Base-by-base conservation (phyloP, 2,888 invertebrate genomes). In the Nomada ruficornis region DNA sequence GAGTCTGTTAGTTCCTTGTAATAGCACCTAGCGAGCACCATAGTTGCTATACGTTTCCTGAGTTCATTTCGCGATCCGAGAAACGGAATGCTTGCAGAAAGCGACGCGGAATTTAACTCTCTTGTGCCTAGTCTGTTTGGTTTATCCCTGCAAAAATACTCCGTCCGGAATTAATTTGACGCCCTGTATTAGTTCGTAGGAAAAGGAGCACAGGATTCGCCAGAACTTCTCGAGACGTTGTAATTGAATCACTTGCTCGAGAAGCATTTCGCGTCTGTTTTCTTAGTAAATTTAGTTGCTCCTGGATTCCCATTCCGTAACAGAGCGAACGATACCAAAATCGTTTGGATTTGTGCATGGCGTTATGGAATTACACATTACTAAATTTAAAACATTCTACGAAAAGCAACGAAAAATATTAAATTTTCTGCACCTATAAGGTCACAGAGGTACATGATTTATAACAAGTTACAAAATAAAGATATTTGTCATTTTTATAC, bases 251-350 rank as follows among this genome's bases (percentile, higher is more conserved):
- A 64, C n/a, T 42, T 75, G 4, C 7, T 52, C 10, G 13, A 9
- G 15, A 20, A 63, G 26, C 13, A 36, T 23, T n/a, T 63, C 29
- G 7, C 26, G 63, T 76, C 63, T 64, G 64, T 57, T 77, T 77
- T 64, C 75, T 64, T 75, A 64, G 75, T 64, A 74, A 74, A 77
- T 57, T 26, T 15, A 57, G 26, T 60, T 64, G 18, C 55, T 63
- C 52, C 44, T 15, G 29, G 47, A 47, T 47, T 62, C 63, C 11
- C 23, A 62, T 73, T n/a, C 10, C 54, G 26, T n/a, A 50, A 13
- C 0, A 3, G 50, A 3, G 0, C 23, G 26, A 47, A 47, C 11
- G 26, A 64, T 64, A 65, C 29, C 9, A n/a, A 10, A 29, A 50
- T 29, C 3, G 4, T 29, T 1, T 9, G 2, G 29, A 1, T 11